phyloP scores from a whole-genome alignment of 2,113 vertebrate genomes.

The Colistium nudipinnis region DNA sequence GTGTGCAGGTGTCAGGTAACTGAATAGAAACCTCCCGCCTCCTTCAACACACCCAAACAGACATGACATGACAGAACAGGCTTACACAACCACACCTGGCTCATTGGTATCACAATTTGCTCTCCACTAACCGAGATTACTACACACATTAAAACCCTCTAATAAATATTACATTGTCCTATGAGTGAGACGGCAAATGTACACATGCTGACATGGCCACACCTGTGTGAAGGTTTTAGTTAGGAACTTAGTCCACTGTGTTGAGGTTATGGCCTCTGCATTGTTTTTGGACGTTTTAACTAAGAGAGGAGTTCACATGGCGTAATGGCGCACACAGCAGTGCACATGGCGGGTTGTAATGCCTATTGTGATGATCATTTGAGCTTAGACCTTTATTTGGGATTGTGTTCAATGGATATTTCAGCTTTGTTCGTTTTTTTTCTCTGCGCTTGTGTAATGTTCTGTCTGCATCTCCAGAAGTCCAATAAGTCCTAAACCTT shows the following conservation, averaged over 20 bases:
- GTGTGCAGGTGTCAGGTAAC: slow-evolving; percentile 53
- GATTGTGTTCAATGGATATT: background rate
- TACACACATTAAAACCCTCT: background rate
- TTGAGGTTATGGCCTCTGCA: background rate
- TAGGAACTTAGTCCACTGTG: background rate
- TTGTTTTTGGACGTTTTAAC: background rate
- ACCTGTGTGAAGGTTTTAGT: background rate
- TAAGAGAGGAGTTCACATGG: background rate
- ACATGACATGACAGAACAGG: slow-evolving; percentile 30
- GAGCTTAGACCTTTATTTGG: background rate
- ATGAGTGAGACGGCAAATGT: background rate
- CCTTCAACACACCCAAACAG: slow-evolving; percentile 31
- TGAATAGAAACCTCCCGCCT: slow-evolving; percentile 10
- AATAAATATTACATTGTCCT: background rate
- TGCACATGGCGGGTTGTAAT: background rate
- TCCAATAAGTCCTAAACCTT: no score
- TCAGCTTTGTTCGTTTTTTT: background rate
- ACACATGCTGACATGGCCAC: background rate
- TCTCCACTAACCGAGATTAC: slow-evolving; percentile 14
- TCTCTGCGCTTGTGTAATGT: background rate
- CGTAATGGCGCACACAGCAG: background rate
- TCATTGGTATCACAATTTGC: slow-evolving; percentile 7
- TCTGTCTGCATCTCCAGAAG: background rate
- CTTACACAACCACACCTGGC: slow-evolving; percentile 34
- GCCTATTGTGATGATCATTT: background rate